Evolutionary conservation across 2,113 vertebrate genomes (phyloP).

Genomic region (Micronycteris hirsuta): DNA sequence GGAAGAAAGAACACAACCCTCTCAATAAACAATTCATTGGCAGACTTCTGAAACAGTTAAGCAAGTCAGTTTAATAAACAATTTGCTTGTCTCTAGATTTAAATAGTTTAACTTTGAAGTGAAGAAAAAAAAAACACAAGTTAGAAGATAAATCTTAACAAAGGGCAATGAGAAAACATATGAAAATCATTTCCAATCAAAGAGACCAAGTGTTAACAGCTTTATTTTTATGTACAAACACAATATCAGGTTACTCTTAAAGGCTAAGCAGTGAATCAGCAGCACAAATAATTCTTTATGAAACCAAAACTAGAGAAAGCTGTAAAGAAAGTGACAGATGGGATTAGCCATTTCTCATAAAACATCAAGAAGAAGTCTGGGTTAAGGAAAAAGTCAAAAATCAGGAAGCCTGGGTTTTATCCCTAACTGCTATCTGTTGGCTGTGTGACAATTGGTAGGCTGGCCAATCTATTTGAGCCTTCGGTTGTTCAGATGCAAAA

Average conservation of each 20-base stretch:
- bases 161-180: not conserved
- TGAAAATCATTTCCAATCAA: slow-evolving; percentile 53
- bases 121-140: not conserved
- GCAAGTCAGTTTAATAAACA: slow-evolving; percentile 13
- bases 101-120: slow-evolving; percentile 53
- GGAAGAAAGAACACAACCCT: not conserved
- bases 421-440: not conserved
- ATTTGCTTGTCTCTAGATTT: not conserved
- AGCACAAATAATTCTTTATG: not conserved
- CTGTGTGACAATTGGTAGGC: not conserved
- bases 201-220: not conserved
- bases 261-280: not conserved
- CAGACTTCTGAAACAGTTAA: slow-evolving; percentile 33
- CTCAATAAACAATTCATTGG: slow-evolving; percentile 25
- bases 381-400: not conserved
- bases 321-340: not conserved
- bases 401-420: not conserved
- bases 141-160: slow-evolving; percentile 30
- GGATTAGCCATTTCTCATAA: not conserved
- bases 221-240: slow-evolving; percentile 34
- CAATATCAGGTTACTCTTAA: not conserved
- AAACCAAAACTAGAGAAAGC: not conserved
- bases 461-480: not conserved
- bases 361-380: not conserved
- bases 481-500: not conserved